Evolutionary conservation across 2,113 vertebrate genomes (phyloP).

Genomic region (Pterocles orientalis): DNA sequence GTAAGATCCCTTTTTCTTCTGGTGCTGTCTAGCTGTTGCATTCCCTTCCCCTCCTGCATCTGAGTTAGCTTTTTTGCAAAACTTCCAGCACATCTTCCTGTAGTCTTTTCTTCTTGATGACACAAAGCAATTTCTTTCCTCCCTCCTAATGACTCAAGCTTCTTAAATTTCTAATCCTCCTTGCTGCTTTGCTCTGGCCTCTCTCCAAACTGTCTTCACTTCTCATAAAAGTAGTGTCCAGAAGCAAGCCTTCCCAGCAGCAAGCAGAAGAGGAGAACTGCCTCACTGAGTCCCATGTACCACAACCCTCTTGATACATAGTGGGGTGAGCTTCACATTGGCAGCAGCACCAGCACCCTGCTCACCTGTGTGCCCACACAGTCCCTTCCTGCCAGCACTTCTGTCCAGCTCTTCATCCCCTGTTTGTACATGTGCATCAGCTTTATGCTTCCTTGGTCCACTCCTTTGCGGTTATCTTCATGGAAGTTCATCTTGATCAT

Average conservation of each 20-base stretch:
- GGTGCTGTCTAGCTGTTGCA: not conserved
- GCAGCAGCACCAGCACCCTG: not conserved
- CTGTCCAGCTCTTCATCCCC: not conserved
- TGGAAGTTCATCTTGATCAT: not conserved
- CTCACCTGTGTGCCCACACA: not conserved
- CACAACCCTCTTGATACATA: not conserved
- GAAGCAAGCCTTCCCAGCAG: not conserved
- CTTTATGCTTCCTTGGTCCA: not conserved
- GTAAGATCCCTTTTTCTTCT: not conserved
- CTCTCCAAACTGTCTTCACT: not conserved
- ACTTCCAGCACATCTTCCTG: not conserved
- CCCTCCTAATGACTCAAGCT: not conserved
- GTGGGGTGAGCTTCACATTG: rapidly evolving
- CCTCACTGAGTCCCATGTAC: not conserved
- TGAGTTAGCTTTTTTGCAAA: not conserved
- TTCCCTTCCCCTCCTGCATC: not conserved
- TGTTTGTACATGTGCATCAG: not conserved
- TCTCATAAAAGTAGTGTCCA: not conserved
- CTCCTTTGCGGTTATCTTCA: not conserved
- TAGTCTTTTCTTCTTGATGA: not conserved
- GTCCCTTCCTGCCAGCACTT: not conserved
- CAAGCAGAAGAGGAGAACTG: not conserved
- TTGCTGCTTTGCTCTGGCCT: not conserved
- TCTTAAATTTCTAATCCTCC: not conserved
- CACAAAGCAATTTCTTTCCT: not conserved